These are phyloP conservation scores for Chaetodon trifascialis DNA, from an alignment of 2,113 vertebrate species.

Conservation along the genomic window DNA sequence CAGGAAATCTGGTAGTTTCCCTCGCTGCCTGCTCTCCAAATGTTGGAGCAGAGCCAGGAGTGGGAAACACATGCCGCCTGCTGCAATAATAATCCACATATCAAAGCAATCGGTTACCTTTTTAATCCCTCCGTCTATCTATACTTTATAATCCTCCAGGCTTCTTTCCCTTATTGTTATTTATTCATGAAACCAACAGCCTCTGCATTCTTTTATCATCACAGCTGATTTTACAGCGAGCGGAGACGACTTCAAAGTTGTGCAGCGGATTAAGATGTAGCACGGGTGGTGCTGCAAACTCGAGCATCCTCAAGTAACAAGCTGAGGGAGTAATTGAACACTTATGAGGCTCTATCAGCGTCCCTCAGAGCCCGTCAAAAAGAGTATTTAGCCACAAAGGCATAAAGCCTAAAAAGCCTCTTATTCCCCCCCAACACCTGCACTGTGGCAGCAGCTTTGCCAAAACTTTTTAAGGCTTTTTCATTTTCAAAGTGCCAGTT, in stretches of 20 bases:
- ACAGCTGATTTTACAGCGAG: constrained; percentile 17
- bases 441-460: constrained; percentile 34
- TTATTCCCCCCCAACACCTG: constrained; percentile 54
- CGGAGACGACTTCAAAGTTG: constrained; percentile 19
- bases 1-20: constrained; percentile 20
- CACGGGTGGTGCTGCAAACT: constrained; percentile 17
- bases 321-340: constrained; percentile 53
- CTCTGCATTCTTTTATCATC: constrained; percentile 13
- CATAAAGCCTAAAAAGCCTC: constrained; percentile 61
- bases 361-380: constrained; percentile 25
- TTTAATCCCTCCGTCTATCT: not conserved
- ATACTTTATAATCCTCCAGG: constrained; percentile 12
- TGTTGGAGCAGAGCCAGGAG: constrained; percentile 4
- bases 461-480: constrained; percentile 47
- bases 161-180: constrained; percentile 2
- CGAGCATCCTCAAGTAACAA: constrained; percentile 30
- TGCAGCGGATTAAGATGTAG: constrained; percentile 34
- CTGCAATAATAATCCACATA: not conserved
- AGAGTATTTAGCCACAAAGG: constrained; percentile 50
- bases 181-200: constrained; percentile 12
- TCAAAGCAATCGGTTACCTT: constrained; percentile 19
- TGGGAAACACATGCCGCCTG: not conserved
- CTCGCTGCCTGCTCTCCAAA: constrained; percentile 8
- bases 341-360: constrained; percentile 30
- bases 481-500: constrained; percentile 40